phyloP scores from a whole-genome alignment of 64 coral and sea anemone genomes.

The Dendronephthya gigantea region DNA sequence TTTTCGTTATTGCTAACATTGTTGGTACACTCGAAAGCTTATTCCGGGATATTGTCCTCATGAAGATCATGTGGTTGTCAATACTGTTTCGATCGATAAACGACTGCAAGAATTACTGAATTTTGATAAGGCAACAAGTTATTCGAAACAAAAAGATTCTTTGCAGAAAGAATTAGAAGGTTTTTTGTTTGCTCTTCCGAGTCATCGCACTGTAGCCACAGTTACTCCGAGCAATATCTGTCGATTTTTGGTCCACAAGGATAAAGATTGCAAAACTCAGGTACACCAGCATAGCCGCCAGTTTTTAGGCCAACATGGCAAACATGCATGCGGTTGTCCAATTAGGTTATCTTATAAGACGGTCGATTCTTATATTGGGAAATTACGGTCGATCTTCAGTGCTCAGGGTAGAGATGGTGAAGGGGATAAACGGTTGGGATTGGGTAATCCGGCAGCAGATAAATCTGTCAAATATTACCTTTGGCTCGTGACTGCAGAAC shows the following conservation, averaged over 20 bases:
- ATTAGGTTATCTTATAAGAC: neutral
- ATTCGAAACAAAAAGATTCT: neutral
- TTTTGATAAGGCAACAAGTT: neutral
- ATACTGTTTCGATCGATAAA: neutral
- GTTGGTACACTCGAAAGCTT: conserved; percentile 24
- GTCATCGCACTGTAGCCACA: neutral
- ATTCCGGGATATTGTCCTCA: neutral
- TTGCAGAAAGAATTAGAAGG: neutral
- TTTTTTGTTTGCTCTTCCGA: neutral
- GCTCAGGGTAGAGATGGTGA: neutral
- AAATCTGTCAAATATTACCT: conserved; percentile 31
- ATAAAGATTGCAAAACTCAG: neutral
- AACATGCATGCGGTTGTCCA: neutral
- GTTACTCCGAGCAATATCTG: neutral
- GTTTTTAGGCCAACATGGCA: neutral
- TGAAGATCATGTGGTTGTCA: neutral
- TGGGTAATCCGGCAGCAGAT: neutral
- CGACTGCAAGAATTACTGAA: neutral
- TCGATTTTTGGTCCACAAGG: neutral
- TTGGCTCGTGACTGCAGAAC: conserved; percentile 9
- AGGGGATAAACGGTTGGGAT: neutral
- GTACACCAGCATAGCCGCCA: neutral
- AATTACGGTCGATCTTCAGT: neutral
- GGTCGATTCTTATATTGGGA: neutral
- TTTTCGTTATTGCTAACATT: conserved; percentile 39